phyloP scores from a whole-genome alignment of 64 coral and sea anemone genomes.

The Montipora foliosa region DNA sequence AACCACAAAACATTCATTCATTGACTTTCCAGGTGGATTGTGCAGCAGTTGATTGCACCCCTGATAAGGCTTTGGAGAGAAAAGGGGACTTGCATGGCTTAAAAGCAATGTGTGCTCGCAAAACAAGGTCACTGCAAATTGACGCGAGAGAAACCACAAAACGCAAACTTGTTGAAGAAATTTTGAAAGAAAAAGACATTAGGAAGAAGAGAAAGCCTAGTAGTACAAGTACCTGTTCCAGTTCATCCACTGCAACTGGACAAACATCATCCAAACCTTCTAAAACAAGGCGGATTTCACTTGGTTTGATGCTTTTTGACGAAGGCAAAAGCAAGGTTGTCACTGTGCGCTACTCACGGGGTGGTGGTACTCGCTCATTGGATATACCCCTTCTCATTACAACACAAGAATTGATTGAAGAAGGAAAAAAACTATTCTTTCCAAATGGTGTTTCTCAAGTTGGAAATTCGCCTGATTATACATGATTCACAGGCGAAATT shows the following conservation, averaged over 20 bases:
- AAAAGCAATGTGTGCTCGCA: slow-evolving; percentile 45
- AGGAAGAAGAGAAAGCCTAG: slow-evolving; percentile 22
- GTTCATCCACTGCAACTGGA: background rate
- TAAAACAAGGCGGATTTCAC: slow-evolving; percentile 28
- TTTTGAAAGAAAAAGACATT: slow-evolving; percentile 37
- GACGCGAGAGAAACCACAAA: slow-evolving; percentile 19
- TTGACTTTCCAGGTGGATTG: slow-evolving; percentile 61
- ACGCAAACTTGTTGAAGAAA: slow-evolving; percentile 34
- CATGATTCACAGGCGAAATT: slow-evolving; percentile 66
- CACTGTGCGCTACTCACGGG: slow-evolving; percentile 13
- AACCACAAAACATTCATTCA: background rate
- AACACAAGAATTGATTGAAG: slow-evolving; percentile 56
- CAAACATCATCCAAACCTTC: background rate
- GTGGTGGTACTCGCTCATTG: slow-evolving; percentile 27
- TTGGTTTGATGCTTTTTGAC: slow-evolving; percentile 57
- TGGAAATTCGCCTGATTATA: slow-evolving; percentile 36
- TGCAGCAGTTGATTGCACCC: slow-evolving; percentile 56
- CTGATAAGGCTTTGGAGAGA: slow-evolving; percentile 48
- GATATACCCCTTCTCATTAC: slow-evolving; percentile 33
- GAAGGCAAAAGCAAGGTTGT: slow-evolving; percentile 30
- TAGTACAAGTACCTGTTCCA: background rate
- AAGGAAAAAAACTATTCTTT: slow-evolving; percentile 40
- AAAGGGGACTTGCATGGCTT: slow-evolving; percentile 54
- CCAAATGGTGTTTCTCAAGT: slow-evolving; percentile 33
- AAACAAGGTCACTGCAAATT: slow-evolving; percentile 21